Evolutionary conservation across 2,888 invertebrate genomes (phyloP).

Genomic region (Stegophylla sp.): DNA sequence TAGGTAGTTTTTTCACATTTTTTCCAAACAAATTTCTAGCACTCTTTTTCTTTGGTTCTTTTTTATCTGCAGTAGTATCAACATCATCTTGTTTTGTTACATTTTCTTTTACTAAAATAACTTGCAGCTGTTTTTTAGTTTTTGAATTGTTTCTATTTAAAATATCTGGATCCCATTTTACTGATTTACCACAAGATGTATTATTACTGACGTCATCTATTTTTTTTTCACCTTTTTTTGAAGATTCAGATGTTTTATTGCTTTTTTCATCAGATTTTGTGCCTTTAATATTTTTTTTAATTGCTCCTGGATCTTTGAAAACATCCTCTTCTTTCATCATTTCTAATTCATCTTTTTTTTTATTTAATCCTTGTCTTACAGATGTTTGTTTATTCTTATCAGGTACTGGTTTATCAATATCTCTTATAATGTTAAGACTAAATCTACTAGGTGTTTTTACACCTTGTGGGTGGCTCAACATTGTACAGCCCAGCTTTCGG

Average conservation of each 20-base stretch:
- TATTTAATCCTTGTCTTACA: too few species aligned
- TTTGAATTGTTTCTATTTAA: constrained; percentile 13
- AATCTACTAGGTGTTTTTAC: too few species aligned
- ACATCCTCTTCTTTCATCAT: background rate
- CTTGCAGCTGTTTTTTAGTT: constrained; percentile 20
- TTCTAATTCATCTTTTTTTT: constrained; percentile 2
- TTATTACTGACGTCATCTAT: background rate
- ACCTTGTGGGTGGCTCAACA: too few species aligned
- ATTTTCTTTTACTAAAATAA: constrained; percentile 43
- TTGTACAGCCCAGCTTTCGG: too few species aligned
- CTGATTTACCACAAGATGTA: constrained; percentile 5
- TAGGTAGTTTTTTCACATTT: constrained; percentile 27
- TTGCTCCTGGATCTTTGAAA: background rate
- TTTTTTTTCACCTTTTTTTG: constrained; percentile 41
- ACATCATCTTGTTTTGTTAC: constrained; percentile 24
- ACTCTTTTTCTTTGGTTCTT: constrained; percentile 37
- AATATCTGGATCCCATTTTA: constrained; percentile 15
- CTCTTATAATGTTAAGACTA: too few species aligned
- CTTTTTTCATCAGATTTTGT: constrained; percentile 21
- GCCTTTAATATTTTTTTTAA: constrained; percentile 7
- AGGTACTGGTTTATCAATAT: too few species aligned
- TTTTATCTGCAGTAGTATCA: constrained; percentile 32
- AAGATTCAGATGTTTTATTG: background rate
- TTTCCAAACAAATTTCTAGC: constrained; percentile 41
- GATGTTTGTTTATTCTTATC: too few species aligned